A percentile compares a stretch with the other conserved stretches of the same genome.
Evolutionary conservation across 2,797 vertebrate genomes (phyloP).

Genomic region (Galaxias olidus): DNA sequence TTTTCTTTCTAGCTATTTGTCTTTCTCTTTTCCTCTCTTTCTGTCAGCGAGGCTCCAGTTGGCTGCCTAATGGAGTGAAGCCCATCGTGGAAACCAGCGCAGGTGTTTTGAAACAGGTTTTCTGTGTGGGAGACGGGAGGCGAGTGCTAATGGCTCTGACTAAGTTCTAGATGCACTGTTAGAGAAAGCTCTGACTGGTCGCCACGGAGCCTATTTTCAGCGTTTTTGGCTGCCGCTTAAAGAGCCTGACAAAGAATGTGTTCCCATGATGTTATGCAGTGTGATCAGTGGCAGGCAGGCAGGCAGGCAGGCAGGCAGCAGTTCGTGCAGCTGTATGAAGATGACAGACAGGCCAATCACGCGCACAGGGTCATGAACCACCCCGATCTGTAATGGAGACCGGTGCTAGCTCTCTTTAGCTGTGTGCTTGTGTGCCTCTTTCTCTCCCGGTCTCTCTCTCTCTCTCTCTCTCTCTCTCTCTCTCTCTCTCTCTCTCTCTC

Average conservation of each 20-base stretch:
- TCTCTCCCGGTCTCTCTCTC: conserved; percentile 34
- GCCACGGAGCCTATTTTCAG: not conserved
- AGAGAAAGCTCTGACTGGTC: conserved; percentile 49
- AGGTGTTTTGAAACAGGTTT: conserved; percentile 52
- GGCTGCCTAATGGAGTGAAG: conserved; percentile 58
- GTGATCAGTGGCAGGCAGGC: conserved; percentile 36
- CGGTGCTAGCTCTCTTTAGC: conserved; percentile 14
- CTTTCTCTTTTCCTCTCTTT: too few relatives aligned
- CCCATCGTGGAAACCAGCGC: conserved; percentile 33
- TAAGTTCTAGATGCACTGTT: conserved; percentile 45
- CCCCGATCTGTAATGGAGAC: conserved; percentile 55
- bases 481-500: too few relatives aligned
- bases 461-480: conserved; percentile 8
- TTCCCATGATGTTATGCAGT: conserved; percentile 41
- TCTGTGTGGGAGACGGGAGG: conserved; percentile 30
- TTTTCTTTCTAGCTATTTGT: too few relatives aligned
- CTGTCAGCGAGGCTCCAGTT: conserved; percentile 13
- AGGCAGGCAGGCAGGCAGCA: not conserved
- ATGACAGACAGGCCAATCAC: conserved; percentile 64
- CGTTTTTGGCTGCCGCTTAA: conserved; percentile 50
- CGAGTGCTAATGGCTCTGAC: conserved; percentile 43
- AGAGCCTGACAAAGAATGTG: conserved; percentile 18
- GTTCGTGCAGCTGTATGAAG: conserved; percentile 28
- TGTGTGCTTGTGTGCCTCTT: too few relatives aligned
- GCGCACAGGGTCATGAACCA: conserved; percentile 60